Percentiles rank a stretch among this genome's conserved stretches.
Evolutionary conservation across 1,140 invertebrate species (phyloP).

Genomic region (Magallana ariakensis): DNA sequence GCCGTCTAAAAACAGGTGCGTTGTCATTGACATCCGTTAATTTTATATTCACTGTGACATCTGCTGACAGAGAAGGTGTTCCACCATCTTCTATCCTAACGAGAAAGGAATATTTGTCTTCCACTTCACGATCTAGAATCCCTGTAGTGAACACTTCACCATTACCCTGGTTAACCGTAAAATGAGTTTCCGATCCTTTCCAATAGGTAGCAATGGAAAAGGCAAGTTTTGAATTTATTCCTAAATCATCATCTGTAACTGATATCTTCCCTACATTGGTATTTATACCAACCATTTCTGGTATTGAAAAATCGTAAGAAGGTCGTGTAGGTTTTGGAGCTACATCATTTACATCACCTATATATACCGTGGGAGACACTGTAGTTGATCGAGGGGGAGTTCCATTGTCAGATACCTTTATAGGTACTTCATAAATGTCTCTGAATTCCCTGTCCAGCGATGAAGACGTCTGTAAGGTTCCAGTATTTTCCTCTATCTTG

Average conservation of each 20-base stretch:
- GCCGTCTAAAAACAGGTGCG: constrained; percentile 77
- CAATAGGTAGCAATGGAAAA: constrained; percentile 58
- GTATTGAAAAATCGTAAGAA: constrained; percentile 55
- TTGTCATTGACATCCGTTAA: constrained; percentile 77
- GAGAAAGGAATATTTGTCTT: constrained; percentile 58
- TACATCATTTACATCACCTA: constrained; percentile 71
- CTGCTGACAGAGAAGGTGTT: constrained; percentile 53
- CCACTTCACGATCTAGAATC: constrained; percentile 62
- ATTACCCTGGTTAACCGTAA: constrained; percentile 56
- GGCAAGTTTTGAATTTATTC: constrained; percentile 58
- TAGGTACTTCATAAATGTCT: constrained; percentile 52
- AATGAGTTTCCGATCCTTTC: constrained; percentile 55
- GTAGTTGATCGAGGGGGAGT: constrained; percentile 42
- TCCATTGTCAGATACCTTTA: constrained; percentile 66
- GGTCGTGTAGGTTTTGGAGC: constrained; percentile 56
- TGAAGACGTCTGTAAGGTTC: constrained; percentile 64
- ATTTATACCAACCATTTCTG: constrained; percentile 54
- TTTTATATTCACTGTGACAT: constrained; percentile 65
- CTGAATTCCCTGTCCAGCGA: constrained; percentile 65
- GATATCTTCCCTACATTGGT: constrained; percentile 46
- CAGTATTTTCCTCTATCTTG: constrained; percentile 57
- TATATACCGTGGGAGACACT: constrained; percentile 57
- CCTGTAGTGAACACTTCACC: constrained; percentile 61
- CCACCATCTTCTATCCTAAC: constrained; percentile 64
- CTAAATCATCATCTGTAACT: constrained; percentile 63